Evolutionary conservation across 2,113 vertebrate genomes (phyloP).

Genomic region (Epinephelus lanceolatus): DNA sequence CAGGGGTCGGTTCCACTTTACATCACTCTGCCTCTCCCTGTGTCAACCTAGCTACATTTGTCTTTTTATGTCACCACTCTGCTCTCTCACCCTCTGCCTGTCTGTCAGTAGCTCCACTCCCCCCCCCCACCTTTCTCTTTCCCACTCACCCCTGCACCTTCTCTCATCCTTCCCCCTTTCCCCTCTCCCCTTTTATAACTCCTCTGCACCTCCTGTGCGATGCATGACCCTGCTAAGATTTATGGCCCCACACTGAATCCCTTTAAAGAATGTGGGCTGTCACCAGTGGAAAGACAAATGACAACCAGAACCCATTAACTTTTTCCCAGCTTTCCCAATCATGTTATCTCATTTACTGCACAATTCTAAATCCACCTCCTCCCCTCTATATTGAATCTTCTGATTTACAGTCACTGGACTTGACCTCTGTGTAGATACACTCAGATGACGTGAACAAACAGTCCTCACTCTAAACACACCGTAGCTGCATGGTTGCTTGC

Average conservation of each 20-base stretch:
- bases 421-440: constrained; percentile 18
- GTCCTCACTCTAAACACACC: constrained; percentile 28
- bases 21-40: constrained; percentile 54
- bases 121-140: background rate
- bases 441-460: constrained; percentile 19
- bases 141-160: constrained; percentile 28
- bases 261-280: constrained; percentile 57
- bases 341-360: constrained; percentile 48
- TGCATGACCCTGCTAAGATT: constrained; percentile 68
- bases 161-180: constrained; percentile 15
- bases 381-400: constrained; percentile 5
- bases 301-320: constrained; percentile 64
- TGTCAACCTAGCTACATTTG: constrained; percentile 55
- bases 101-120: constrained; percentile 33
- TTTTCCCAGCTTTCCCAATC: constrained; percentile 53
- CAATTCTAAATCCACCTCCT: constrained; percentile 1
- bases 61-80: constrained; percentile 62
- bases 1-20: constrained; percentile 58
- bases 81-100: constrained; percentile 36
- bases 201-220: constrained; percentile 54
- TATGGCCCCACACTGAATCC: constrained; percentile 50
- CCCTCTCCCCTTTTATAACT: constrained; percentile 32
- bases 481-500: constrained; percentile 43
- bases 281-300: constrained; percentile 68
- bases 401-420: constrained; percentile 46